phyloP scores from a whole-genome alignment of 2,797 vertebrate genomes.

The Psittacula derbiana region DNA sequence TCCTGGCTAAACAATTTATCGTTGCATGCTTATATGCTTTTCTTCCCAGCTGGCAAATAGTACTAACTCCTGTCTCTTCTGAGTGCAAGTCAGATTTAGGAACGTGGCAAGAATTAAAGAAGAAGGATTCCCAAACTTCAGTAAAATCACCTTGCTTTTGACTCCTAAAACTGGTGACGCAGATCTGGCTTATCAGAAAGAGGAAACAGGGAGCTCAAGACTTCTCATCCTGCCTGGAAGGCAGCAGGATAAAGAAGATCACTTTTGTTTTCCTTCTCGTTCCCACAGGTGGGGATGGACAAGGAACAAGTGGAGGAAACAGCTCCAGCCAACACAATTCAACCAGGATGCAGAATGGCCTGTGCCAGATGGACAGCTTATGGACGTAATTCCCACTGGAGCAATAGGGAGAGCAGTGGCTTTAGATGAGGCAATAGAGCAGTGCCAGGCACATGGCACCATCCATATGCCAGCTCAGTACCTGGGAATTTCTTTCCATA shows the following conservation, averaged over 20 bases:
- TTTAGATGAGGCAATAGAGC: not conserved
- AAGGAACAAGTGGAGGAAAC: not conserved
- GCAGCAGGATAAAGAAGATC: not conserved
- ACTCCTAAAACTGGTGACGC: not conserved
- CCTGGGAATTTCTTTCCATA: not conserved
- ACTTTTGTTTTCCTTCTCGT: not conserved
- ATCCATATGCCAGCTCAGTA: not conserved
- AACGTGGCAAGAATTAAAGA: not conserved
- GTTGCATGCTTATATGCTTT: not conserved
- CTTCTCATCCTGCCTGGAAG: not conserved
- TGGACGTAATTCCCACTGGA: not conserved
- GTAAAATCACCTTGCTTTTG: not conserved
- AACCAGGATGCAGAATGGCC: not conserved
- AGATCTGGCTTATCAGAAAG: not conserved
- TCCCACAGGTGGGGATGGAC: not conserved
- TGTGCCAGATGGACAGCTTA: not conserved
- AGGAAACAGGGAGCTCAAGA: not conserved
- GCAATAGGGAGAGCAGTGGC: not conserved
- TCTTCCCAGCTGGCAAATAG: not conserved
- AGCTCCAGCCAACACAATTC: not conserved
- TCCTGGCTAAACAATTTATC: not conserved
- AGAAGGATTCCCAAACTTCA: not conserved
- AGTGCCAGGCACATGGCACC: not conserved
- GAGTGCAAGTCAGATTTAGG: not conserved
- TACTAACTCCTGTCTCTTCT: not conserved